Conservation (phyloP, 2,888 invertebrate genomes). For the Trissoscelio sp. region DNA sequence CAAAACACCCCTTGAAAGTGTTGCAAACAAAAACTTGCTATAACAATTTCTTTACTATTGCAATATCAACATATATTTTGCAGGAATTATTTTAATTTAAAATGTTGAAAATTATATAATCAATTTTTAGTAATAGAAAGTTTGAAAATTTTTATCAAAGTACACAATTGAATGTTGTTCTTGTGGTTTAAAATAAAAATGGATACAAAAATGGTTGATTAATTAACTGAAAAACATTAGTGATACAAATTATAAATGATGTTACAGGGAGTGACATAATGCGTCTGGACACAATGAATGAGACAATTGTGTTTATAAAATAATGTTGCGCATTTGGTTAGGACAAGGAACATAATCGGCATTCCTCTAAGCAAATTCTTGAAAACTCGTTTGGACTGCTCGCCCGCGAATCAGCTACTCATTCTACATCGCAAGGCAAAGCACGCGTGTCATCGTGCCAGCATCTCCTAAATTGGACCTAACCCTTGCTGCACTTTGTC, state of each 20-base stretch:
- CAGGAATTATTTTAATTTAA: no score
- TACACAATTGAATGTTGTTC: no score
- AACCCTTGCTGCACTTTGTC: conserved; percentile 65
- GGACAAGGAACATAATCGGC: conserved; percentile 76
- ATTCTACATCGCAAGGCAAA: conserved; percentile 73
- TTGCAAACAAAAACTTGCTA: not conserved
- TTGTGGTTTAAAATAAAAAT: no score
- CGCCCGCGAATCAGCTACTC: conserved; percentile 74
- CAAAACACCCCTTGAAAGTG: not conserved
- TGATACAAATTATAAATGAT: conserved; percentile 4
- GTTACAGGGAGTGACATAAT: conserved; percentile 47
- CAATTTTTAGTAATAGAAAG: no score
- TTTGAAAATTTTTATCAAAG: no score
- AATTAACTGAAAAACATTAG: not conserved
- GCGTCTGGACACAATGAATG: conserved; percentile 49
- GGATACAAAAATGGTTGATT: no score
- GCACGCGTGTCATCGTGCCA: conserved; percentile 71
- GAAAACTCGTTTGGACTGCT: conserved; percentile 80
- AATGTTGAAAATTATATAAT: no score
- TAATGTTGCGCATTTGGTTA: conserved; percentile 57
- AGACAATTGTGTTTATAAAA: conserved; percentile 62
- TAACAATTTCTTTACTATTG: no score
- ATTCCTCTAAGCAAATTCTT: conserved; percentile 81
- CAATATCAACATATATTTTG: no score
- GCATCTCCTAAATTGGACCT: conserved; percentile 75